phyloP scores from a whole-genome alignment of 2,797 vertebrate genomes.

The Crax fasciolata region DNA sequence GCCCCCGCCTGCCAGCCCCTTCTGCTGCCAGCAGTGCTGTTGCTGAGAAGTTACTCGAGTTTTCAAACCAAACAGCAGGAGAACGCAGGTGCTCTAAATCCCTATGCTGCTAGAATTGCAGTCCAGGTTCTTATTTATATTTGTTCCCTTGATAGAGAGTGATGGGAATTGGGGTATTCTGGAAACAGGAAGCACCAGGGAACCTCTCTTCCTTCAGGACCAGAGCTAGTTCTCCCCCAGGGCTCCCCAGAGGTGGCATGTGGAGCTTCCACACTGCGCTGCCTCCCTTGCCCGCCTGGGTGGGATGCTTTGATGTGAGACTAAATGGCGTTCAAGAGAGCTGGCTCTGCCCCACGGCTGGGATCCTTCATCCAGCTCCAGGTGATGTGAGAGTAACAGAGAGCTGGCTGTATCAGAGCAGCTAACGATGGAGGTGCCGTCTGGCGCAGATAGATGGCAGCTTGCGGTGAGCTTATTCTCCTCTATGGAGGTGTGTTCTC shows the following conservation, averaged over 20 bases:
- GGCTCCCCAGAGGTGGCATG: accelerated
- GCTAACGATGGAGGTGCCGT: neutral
- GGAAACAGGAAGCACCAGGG: neutral
- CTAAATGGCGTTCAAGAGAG: constrained; percentile 15
- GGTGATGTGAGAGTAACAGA: constrained; percentile 4
- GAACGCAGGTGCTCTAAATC: neutral
- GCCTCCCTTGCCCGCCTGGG: neutral
- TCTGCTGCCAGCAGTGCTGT: neutral
- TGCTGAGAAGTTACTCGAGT: neutral
- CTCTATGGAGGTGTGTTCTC: neutral
- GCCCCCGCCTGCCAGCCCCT: neutral
- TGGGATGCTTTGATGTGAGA: constrained; percentile 37
- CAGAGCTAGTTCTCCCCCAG: neutral
- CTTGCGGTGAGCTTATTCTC: neutral
- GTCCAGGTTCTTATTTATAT: neutral
- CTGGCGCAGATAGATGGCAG: neutral
- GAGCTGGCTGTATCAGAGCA: neutral
- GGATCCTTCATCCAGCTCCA: constrained; percentile 25
- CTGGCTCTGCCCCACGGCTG: constrained; percentile 7
- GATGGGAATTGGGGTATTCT: neutral
- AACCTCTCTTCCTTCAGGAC: neutral
- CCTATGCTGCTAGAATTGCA: neutral
- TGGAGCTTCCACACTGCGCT: constrained; percentile 30
- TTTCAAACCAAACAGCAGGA: neutral
- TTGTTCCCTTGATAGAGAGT: neutral